Conservation (phyloP, 2,113 vertebrate species). For the Anolis carolinensis region DNA sequence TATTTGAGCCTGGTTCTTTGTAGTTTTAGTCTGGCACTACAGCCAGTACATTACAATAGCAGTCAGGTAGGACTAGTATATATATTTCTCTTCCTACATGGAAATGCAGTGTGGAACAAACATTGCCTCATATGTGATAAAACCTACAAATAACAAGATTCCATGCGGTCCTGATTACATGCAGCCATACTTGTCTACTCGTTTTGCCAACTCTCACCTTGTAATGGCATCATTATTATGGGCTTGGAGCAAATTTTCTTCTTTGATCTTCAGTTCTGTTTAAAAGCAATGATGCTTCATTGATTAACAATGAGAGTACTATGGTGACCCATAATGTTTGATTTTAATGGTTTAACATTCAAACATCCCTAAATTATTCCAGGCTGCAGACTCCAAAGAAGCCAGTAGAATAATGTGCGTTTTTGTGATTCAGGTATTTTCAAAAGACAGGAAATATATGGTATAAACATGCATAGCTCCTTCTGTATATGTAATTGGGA, state of each 20-base stretch:
- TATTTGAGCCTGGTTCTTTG: not conserved
- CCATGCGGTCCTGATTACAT: not conserved
- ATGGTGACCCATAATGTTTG: conserved; percentile 47
- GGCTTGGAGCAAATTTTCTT: not conserved
- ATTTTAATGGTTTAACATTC: conserved; percentile 39
- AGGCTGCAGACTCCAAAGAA: conserved; percentile 26
- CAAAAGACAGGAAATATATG: fast-evolving
- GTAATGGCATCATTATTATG: not conserved
- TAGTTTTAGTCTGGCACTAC: not conserved
- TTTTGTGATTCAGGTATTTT: not conserved
- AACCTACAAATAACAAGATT: not conserved
- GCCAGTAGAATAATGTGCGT: conserved; percentile 20
- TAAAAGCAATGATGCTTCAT: conserved; percentile 14
- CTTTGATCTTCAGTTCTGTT: conserved; percentile 9
- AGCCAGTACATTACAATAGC: not conserved
- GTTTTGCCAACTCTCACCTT: not conserved
- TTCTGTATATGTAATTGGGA: not conserved
- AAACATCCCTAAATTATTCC: conserved; percentile 45
- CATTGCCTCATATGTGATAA: not conserved
- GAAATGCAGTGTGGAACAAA: too few relatives aligned
- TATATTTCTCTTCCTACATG: too few relatives aligned
- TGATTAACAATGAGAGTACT: conserved; percentile 46
- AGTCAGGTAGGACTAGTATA: not conserved
- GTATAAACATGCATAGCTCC: not conserved
- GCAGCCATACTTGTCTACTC: not conserved